phyloP scores from a whole-genome alignment of 2,113 vertebrate species.

The Hippotragus niger region DNA sequence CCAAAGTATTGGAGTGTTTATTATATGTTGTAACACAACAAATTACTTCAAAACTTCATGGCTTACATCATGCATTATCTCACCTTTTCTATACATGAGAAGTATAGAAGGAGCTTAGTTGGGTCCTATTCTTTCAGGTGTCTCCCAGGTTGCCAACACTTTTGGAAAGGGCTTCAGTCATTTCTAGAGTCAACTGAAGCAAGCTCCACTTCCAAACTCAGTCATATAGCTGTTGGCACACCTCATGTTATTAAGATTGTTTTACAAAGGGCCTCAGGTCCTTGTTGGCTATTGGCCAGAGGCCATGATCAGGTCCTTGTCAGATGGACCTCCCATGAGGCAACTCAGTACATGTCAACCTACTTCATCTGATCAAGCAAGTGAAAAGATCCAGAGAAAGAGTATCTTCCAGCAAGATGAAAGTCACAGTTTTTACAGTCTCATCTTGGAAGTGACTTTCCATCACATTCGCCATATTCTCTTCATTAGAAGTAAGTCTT shows the following conservation, averaged over 20 bases:
- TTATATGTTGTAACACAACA: background rate
- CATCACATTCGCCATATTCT: background rate
- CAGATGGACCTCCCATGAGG: background rate
- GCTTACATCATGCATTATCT: background rate
- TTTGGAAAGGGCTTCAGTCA: background rate
- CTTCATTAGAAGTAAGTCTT: background rate
- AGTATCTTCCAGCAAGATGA: background rate
- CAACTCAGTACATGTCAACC: background rate
- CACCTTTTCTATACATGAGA: background rate
- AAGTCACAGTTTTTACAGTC: background rate
- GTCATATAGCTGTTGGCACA: background rate
- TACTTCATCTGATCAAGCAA: background rate
- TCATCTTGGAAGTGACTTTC: background rate
- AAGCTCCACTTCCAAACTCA: background rate
- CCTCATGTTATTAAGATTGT: background rate
- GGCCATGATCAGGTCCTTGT: background rate
- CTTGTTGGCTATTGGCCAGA: background rate
- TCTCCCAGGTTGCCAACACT: background rate
- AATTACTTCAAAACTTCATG: background rate
- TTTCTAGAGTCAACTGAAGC: background rate
- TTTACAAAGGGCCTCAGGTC: background rate
- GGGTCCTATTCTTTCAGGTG: background rate
- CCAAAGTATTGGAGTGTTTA: background rate
- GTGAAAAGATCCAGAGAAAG: background rate
- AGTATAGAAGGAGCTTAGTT: background rate